phyloP scores from a whole-genome alignment of 2,113 vertebrate species.

The Labrus mixtus region DNA sequence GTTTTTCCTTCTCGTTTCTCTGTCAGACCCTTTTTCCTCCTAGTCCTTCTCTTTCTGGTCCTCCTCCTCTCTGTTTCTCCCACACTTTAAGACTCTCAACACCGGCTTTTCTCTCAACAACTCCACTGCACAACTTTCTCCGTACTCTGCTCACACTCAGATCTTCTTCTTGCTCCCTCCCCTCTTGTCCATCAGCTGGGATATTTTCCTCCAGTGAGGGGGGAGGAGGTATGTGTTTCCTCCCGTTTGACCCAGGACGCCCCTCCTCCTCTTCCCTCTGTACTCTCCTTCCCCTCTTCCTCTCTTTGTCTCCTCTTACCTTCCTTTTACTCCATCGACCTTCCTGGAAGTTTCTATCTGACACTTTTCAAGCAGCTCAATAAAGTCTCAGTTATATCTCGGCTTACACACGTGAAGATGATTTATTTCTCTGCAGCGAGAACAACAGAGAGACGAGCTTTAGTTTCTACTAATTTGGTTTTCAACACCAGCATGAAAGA shows the following conservation, averaged over 20 bases:
- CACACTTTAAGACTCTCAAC: neutral
- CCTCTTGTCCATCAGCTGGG: conserved; percentile 40
- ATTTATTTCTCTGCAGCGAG: neutral
- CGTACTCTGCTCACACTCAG: conserved; percentile 4
- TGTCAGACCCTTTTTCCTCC: neutral
- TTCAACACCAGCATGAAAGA: too few relatives aligned
- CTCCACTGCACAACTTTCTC: conserved; percentile 36
- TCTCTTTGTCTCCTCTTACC: conserved; percentile 70
- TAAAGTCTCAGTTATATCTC: neutral
- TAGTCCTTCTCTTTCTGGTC: neutral
- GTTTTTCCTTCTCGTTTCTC: neutral
- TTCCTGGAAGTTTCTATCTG: conserved; percentile 50
- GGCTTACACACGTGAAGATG: neutral
- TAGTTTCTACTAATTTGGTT: too few relatives aligned
- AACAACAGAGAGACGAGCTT: too few relatives aligned
- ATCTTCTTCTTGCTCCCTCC: conserved; percentile 20
- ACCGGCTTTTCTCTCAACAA: neutral
- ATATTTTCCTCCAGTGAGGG: conserved; percentile 42
- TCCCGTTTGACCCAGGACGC: conserved; percentile 51
- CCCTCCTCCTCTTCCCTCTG: conserved; percentile 52
- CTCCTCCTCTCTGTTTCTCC: neutral
- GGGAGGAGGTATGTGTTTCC: conserved; percentile 64
- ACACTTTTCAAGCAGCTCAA: neutral
- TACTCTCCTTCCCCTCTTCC: conserved; percentile 61
- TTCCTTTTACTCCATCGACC: conserved; percentile 33